Evolutionary conservation across 2,113 vertebrate genomes (phyloP), one percentile per base, ranked within the genome.

Genomic region (Leucoraja erinaceus): DNA sequence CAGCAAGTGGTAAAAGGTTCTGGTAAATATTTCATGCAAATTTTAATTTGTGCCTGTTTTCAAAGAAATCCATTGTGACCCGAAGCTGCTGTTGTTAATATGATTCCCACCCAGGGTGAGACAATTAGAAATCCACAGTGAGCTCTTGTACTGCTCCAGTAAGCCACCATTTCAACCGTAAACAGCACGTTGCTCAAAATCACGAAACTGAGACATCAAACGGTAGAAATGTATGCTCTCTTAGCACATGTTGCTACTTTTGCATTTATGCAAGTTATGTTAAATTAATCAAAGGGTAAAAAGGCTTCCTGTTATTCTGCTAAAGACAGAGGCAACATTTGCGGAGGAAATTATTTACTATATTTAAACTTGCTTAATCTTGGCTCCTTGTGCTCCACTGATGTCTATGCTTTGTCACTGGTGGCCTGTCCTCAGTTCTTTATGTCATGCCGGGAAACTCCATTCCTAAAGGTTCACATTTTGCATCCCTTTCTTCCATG

Each of bases 11-110:
- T 59, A 84, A 84, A 84, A 84, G 81, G 22, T 84, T 54, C 81
- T 84, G 54, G 81, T 84, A 84, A 84, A 84, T 84, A 84, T 84
- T 84, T 84, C 47, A 84, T 84, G 54, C 38, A 59, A 84, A 84
- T 84, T 84, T 84, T 84, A 84, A 84, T 84, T 84, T 84, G 47
- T 84, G 81, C 9, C 81, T 84, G 47, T 84, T 84, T 84, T 84
- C 81, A 84, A 84, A 54, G 20, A 54, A 54, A 56, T 84, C 81
- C 54, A 22, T 54, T 54, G 81, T 59, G 79, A 84, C 81, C 81
- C 25, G 54, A 84, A 84, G 6, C 81, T 28, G 20, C 10, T 20
- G 79, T 56, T 83, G 81, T 84, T 84, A 84, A 84, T 59, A 84
- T 84, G 81, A 84, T 59, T 84, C 81, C 81, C 81, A 84, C 81